A percentile compares a stretch with the other conserved stretches of the same genome.
Conservation (phyloP, 1,140 invertebrate genomes). For the Bathynomus jamesi region DNA sequence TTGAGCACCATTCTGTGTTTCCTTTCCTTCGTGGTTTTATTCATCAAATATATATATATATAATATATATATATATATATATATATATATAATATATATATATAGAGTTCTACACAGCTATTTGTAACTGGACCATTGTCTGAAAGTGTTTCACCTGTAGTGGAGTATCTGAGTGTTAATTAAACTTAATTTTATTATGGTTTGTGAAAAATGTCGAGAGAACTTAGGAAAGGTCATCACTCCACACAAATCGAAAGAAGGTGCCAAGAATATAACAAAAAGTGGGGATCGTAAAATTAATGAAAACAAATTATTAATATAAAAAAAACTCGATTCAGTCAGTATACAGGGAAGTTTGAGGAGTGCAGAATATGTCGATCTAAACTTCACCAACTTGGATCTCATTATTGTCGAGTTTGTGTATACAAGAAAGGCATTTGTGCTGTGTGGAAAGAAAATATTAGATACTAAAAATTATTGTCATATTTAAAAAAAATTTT, state of each 20-base stretch:
- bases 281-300: constrained; percentile 64
- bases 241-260: constrained; percentile 92
- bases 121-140: too few relatives aligned
- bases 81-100: too few relatives aligned
- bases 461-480: constrained; percentile 89
- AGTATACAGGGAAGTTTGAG: constrained; percentile 71
- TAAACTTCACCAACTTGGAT: constrained; percentile 82
- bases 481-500: too few relatives aligned
- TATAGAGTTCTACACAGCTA: too few relatives aligned
- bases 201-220: too few relatives aligned
- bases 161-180: too few relatives aligned
- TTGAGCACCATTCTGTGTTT: too few relatives aligned
- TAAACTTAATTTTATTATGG: too few relatives aligned
- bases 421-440: constrained; percentile 93
- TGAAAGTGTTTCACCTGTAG: too few relatives aligned
- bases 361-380: constrained; percentile 89
- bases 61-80: too few relatives aligned
- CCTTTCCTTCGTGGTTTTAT: too few relatives aligned
- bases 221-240: constrained; percentile 84
- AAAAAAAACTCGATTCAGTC: constrained; percentile 71
- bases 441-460: constrained; percentile 93
- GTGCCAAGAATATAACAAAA: constrained; percentile 77
- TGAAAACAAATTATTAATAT: constrained; percentile 87
- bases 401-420: constrained; percentile 92
- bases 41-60: too few relatives aligned